Evolutionary conservation across 2,888 invertebrate genomes (phyloP), one percentile per base, ranked within the genome.

Genomic region (Lymantria monacha): DNA sequence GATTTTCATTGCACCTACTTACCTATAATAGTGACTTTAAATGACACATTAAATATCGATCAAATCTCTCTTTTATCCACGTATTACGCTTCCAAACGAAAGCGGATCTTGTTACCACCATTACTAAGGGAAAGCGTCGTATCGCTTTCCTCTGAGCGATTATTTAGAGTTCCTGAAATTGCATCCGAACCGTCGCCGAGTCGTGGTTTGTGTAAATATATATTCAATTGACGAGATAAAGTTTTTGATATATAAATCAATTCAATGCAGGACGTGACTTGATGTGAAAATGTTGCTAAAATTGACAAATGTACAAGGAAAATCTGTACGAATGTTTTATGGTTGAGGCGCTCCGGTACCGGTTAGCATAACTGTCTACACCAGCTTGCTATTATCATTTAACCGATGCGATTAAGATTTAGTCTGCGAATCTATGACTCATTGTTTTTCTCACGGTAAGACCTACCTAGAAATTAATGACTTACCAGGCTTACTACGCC

Each of bases 381-480:
- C 50, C n/a, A 54, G 56, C 60, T 63, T 47, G 48, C 55, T 55
- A 51, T 47, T 65, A 22, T 22, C 22, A 22, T 22, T 22, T 22
- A 22, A 5, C 22, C 22, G 22, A 22, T 22, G 22, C 22, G 60
- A 59, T 66, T 62, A 61, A 68, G 61, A 50, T 69, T 60, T 59
- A 59, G 55, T 70, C 67, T 66, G 53, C 65, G 53, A 63, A 64
- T 72, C 74, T 74, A 77, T 86, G 86, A 87, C 61, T 87, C 87
- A 86, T 76, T 74, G 70, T 76, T 59, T 57, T 71, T 75, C 74
- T 72, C 72, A 72, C 72, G 74, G 56, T 65, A 30, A 66, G 66
- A 59, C 50, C 53, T 78, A 79, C 76, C 74, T 76, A 78, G 81
- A 79, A 81, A 58, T 74, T 76, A 33, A 70, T 85, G 83, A 82